Base-by-base conservation (phyloP, 2,113 vertebrate genomes). In the Polypterus bichir region DNA sequence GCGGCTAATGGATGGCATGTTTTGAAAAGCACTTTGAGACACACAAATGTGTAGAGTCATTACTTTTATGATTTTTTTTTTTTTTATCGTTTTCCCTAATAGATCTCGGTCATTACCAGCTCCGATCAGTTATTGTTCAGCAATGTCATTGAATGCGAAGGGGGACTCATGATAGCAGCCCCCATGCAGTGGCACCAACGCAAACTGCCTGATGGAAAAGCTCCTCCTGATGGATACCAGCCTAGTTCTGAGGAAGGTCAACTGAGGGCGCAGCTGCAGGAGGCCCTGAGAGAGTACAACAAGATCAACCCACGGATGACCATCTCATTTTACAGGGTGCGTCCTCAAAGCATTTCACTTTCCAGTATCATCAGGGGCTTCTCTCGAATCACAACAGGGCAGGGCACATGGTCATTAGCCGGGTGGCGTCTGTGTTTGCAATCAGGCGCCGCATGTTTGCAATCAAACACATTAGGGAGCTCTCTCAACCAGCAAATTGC, bases 261-360 rank as follows among this genome's bases (percentile, higher is more conserved):
- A 47, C 54, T 59, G 44, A 48, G 65, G 49, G 47, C 57, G 53
- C 63, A 66, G 62, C 64, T 64, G 47, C 59, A 61, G 64, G 59
- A 68, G 49, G 59, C 69, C 47, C 61, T 65, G 48, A 59, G 58
- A 67, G 48, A 73, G 65, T 60, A 69, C 72, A 73, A 80, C 77
- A 74, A 74, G 68, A 68, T 62, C 47, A 75, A 70, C 74, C 76
- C 76, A 70, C 64, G 61, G 69, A 65, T 68, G 59, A 66, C 60
- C 68, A 66, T 72, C 56, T 56, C 71, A 11, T 49, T 77, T 78
- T 68, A 71, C 55, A 65, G 69, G 62, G 64, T 72, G 64, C 64
- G 70, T 62, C 65, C 27, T 27, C 27, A 27, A 27, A 27, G 27
- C 27, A 27, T 27, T 27, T 27, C 27, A 27, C 27, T 27, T 27